phyloP scores from a whole-genome alignment of 1,140 invertebrate genomes.

The Drosophila lowei region DNA sequence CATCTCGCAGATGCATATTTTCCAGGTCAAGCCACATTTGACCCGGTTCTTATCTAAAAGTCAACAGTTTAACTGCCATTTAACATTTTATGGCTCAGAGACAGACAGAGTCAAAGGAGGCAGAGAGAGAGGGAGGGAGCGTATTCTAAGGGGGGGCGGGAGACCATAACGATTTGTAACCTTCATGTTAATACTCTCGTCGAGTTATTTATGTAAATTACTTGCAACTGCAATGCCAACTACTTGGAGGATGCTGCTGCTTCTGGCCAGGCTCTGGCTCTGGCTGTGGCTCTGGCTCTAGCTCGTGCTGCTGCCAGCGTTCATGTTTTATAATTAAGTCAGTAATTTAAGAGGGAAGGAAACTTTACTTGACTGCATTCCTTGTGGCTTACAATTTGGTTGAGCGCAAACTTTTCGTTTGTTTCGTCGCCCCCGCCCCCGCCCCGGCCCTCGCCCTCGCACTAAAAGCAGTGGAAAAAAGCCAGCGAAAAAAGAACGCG shows the following conservation, averaged over 20 bases:
- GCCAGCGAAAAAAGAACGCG: background rate
- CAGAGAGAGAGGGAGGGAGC: too few species aligned
- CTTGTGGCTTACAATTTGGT: constrained; percentile 75
- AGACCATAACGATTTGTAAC: constrained; percentile 63
- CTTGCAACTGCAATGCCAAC: constrained; percentile 52
- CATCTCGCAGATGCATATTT: background rate
- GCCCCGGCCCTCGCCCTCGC: background rate
- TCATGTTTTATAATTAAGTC: constrained; percentile 80
- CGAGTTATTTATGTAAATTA: constrained; percentile 78
- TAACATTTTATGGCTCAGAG: constrained; percentile 59
- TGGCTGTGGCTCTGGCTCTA: too few species aligned
- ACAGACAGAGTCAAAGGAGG: background rate
- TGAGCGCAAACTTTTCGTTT: constrained; percentile 57
- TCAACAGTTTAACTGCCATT: constrained; percentile 72
- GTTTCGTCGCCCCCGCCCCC: constrained; percentile 22
- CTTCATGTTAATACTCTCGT: constrained; percentile 68
- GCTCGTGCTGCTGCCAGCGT: constrained; percentile 46
- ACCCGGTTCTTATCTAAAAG: constrained; percentile 62
- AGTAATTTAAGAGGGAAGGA: constrained; percentile 76
- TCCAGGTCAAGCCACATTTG: constrained; percentile 44
- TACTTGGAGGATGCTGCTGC: constrained; percentile 7
- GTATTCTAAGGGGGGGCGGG: background rate
- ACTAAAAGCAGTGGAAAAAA: background rate
- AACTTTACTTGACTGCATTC: constrained; percentile 67
- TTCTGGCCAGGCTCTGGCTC: constrained; percentile 1